These are phyloP conservation scores for Drosophila mimetica DNA, from an alignment of 2,888 invertebrate species.

Conservation along the genomic window DNA sequence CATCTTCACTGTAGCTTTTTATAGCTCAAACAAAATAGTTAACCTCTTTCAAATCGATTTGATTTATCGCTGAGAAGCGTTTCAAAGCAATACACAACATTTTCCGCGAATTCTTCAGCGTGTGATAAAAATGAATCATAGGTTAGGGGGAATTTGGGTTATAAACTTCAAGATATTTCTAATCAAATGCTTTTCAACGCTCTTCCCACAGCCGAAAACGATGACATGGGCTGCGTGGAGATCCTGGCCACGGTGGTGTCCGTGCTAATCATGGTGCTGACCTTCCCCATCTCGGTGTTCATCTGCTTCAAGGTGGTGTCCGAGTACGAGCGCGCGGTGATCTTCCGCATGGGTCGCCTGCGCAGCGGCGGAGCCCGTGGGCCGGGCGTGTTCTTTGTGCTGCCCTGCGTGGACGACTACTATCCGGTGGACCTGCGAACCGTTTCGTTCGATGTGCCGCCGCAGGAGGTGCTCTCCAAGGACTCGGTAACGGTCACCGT, in stretches of 20 bases:
- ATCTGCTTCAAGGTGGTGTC: slow-evolving; percentile 95
- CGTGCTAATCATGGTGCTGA: slow-evolving; percentile 89
- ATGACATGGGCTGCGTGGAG: slow-evolving; percentile 90
- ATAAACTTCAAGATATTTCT: too few species aligned
- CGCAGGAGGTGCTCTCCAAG: slow-evolving; percentile 97
- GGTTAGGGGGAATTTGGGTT: too few species aligned
- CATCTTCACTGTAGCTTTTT: too few species aligned
- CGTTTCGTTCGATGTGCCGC: slow-evolving; percentile 97
- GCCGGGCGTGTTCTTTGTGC: slow-evolving; percentile 95
- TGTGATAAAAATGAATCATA: too few species aligned
- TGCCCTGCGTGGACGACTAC: slow-evolving; percentile 97
- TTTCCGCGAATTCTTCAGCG: too few species aligned
- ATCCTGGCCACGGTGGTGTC: slow-evolving; percentile 90
- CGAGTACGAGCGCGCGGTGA: slow-evolving; percentile 94
- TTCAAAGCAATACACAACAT: too few species aligned
- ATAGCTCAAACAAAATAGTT: too few species aligned
- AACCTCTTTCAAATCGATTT: too few species aligned
- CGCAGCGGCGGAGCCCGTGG: slow-evolving; percentile 86
- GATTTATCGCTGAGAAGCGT: too few species aligned
- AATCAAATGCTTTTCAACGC: too few species aligned
- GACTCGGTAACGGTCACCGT: slow-evolving; percentile 97
- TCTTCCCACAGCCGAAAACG: slow-evolving; percentile 85
- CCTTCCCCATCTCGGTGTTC: slow-evolving; percentile 93
- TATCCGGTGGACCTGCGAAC: slow-evolving; percentile 96
- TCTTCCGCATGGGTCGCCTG: slow-evolving; percentile 93